phyloP scores from a whole-genome alignment of 2,888 invertebrate species.

The Leptinotarsa haldemani region DNA sequence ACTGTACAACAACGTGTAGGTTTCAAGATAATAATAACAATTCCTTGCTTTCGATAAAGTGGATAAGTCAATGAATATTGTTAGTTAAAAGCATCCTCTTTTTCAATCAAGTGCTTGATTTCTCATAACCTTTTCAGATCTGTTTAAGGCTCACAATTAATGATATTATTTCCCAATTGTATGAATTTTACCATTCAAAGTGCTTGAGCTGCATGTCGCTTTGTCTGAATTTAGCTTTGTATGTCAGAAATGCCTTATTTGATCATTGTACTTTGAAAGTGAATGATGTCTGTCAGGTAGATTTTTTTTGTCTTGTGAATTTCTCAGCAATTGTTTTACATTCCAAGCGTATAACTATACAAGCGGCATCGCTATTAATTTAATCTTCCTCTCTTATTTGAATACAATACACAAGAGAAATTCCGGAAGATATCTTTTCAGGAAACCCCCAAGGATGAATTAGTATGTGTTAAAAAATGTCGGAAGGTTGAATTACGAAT shows the following conservation, averaged over 20 bases:
- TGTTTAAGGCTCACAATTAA: background rate
- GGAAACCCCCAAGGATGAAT: constrained; percentile 18
- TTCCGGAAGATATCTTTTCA: constrained; percentile 24
- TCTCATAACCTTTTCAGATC: too few species aligned
- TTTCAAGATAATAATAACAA: too few species aligned
- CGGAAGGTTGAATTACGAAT: background rate
- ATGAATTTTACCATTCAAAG: background rate
- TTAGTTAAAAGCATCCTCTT: too few species aligned
- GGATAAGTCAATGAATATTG: too few species aligned
- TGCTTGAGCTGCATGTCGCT: background rate
- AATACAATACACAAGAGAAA: constrained; percentile 29
- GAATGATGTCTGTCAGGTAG: constrained; percentile 10
- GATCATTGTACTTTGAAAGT: constrained; percentile 7
- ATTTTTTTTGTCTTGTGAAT: constrained; percentile 32
- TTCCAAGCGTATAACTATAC: constrained; percentile 25
- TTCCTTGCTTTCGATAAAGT: too few species aligned
- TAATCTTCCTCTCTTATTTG: constrained; percentile 22
- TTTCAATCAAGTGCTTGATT: too few species aligned
- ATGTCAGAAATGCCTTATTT: constrained; percentile 3
- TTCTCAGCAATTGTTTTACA: constrained; percentile 38
- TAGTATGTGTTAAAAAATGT: constrained; percentile 9
- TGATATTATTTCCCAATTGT: background rate
- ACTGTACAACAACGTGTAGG: too few species aligned
- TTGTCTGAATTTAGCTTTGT: background rate
- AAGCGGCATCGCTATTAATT: constrained; percentile 27